These are phyloP conservation scores for Stictonetta naevosa DNA, from an alignment of 2,113 vertebrate genomes.

Conservation along the genomic window DNA sequence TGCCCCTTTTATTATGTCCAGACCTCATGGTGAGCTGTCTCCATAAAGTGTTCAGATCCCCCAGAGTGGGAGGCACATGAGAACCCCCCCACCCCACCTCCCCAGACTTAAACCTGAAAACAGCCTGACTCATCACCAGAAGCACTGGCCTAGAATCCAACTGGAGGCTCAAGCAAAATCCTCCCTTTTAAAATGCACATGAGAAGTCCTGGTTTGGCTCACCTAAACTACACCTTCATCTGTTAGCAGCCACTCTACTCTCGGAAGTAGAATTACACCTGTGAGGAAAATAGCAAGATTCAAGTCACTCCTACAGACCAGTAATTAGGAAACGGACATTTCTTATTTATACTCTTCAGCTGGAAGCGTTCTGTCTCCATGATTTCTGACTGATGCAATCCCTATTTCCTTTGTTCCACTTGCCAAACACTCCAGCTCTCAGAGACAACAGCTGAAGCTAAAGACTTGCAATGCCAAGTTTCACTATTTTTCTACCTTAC, in stretches of 20 bases:
- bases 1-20: not conserved
- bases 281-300: not conserved
- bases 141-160: not conserved
- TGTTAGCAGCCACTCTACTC: not conserved
- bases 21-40: rapidly evolving
- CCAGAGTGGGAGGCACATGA: not conserved
- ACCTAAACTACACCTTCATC: not conserved
- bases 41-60: not conserved
- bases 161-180: not conserved
- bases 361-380: not conserved
- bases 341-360: not conserved
- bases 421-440: not conserved
- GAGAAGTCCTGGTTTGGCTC: not conserved
- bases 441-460: not conserved
- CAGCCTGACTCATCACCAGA: not conserved
- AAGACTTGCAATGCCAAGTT: not conserved
- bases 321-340: not conserved
- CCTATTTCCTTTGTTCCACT: not conserved
- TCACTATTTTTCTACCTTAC: not conserved
- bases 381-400: not conserved
- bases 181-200: not conserved
- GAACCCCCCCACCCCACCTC: not conserved
- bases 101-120: not conserved
- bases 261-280: not conserved
- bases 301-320: not conserved